Percentiles rank a stretch among this genome's conserved stretches.
Conservation (phyloP, 1,140 invertebrate genomes). For the Pararge aegeria region DNA sequence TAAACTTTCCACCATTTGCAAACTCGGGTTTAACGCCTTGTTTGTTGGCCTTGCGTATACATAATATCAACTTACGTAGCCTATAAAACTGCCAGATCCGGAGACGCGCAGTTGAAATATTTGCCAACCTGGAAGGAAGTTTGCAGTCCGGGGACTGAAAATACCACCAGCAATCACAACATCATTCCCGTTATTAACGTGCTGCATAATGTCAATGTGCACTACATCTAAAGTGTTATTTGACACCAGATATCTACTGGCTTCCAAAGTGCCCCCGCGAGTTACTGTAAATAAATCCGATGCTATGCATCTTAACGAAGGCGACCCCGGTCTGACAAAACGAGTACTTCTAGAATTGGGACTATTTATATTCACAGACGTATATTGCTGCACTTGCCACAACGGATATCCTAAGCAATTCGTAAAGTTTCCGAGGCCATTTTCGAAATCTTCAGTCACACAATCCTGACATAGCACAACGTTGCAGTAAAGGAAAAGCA, state of each 20-base stretch:
- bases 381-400: slow-evolving; percentile 14
- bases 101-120: neutral
- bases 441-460: neutral
- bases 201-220: neutral
- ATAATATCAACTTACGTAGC: neutral
- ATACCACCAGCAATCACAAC: neutral
- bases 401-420: neutral
- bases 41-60: too few species aligned
- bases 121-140: neutral
- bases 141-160: neutral
- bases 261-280: slow-evolving; percentile 29
- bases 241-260: slow-evolving; percentile 24
- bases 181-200: neutral
- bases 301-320: neutral
- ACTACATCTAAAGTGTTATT: neutral
- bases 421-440: neutral
- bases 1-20: too few species aligned
- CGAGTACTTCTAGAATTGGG: slow-evolving; percentile 8
- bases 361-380: slow-evolving; percentile 17
- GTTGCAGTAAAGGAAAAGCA: neutral
- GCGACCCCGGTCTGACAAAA: neutral
- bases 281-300: slow-evolving; percentile 23
- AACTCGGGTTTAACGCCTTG: too few species aligned
- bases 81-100: neutral
- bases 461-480: neutral